Conservation (phyloP, 2,888 invertebrate species). For the Drosophila meridionalis region DNA sequence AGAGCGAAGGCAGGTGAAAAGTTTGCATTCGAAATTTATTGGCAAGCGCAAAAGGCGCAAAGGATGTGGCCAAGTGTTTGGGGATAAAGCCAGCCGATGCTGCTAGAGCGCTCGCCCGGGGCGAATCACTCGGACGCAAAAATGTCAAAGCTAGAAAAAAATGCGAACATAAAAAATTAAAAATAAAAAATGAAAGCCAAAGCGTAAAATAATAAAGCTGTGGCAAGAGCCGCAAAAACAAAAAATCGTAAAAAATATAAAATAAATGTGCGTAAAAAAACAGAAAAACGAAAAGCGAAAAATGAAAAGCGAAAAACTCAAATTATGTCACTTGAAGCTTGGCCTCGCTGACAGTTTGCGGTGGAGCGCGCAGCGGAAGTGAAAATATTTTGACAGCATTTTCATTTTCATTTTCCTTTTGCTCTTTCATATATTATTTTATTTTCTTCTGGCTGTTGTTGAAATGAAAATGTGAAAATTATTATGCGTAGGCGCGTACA, state of each 20-base stretch:
- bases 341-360: conserved; percentile 52
- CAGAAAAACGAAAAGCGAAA: conserved; percentile 20
- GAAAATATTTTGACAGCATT: conserved; percentile 72
- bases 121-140: conserved; percentile 46
- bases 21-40: conserved; percentile 56
- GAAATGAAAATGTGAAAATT: conserved; percentile 68
- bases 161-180: conserved; percentile 25
- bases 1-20: conserved; percentile 45
- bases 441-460: conserved; percentile 28
- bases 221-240: conserved; percentile 13
- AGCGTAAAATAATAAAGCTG: conserved; percentile 60
- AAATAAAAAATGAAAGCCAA: conserved; percentile 30
- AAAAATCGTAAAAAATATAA: conserved; percentile 43
- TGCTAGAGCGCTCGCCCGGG: conserved; percentile 43
- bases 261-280: conserved; percentile 55
- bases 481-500: conserved; percentile 72
- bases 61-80: conserved; percentile 37
- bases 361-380: conserved; percentile 56
- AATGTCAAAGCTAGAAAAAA: conserved; percentile 28
- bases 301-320: not conserved
- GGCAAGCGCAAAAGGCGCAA: conserved; percentile 37
- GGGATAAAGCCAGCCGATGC: conserved; percentile 18
- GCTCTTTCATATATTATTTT: conserved; percentile 1
- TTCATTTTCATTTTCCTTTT: conserved; percentile 12
- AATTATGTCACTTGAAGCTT: conserved; percentile 54